Conservation (phyloP, 1,140 invertebrate genomes). For the Mycetomoellerius zeteki region DNA sequence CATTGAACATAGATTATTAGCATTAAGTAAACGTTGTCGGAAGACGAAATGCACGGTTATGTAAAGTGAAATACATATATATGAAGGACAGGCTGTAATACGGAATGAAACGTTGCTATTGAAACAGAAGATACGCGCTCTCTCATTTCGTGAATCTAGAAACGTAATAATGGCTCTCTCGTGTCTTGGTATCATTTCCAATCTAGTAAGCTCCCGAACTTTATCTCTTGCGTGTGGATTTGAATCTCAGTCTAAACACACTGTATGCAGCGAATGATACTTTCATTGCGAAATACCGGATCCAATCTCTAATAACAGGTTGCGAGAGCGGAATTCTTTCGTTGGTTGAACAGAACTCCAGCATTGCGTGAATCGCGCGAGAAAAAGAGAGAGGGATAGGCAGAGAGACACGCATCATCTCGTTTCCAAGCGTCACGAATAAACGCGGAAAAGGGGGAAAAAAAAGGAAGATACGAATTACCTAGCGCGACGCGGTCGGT, state of each 20-base stretch:
- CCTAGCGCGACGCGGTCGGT: conserved; percentile 4
- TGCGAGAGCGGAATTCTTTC: background rate
- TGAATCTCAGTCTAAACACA: conserved; percentile 17
- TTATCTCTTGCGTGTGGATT: conserved; percentile 28
- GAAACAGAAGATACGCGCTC: conserved; percentile 19
- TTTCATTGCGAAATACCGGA: conserved; percentile 30
- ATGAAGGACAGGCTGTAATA: background rate
- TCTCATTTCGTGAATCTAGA: conserved; percentile 32
- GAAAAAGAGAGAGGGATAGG: background rate
- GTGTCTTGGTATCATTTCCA: conserved; percentile 20
- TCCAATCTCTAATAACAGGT: conserved; percentile 46
- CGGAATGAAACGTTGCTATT: conserved; percentile 16
- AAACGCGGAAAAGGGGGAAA: background rate
- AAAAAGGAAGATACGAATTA: conserved; percentile 8
- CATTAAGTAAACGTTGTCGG: conserved; percentile 25
- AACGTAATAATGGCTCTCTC: conserved; percentile 29
- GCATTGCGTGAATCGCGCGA: conserved; percentile 1
- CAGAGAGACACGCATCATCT: background rate
- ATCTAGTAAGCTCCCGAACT: conserved; percentile 31
- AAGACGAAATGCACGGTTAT: conserved; percentile 14
- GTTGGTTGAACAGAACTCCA: background rate
- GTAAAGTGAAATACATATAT: conserved; percentile 20
- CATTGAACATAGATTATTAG: conserved; percentile 15
- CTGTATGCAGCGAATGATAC: conserved; percentile 39
- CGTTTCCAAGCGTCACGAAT: background rate